These are phyloP conservation scores for Diabrotica undecimpunctata DNA, from an alignment of 1,140 invertebrate species.

Conservation along the genomic window DNA sequence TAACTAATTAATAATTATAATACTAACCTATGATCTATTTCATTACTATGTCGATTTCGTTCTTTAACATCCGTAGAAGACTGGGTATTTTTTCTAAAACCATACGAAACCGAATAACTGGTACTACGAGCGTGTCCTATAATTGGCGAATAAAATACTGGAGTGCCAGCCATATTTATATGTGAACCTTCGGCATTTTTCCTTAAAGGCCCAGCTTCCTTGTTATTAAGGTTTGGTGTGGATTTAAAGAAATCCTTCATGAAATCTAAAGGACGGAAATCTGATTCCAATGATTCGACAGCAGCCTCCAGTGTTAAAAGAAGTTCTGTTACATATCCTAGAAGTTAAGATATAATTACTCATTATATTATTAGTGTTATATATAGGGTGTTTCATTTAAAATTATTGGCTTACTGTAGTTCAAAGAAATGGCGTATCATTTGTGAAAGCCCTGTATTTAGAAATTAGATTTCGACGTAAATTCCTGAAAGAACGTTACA, in stretches of 20 bases:
- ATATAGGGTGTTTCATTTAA: too few species aligned
- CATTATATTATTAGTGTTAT: too few species aligned
- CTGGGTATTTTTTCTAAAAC: slow-evolving; percentile 62
- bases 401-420: too few species aligned
- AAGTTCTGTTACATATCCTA: slow-evolving; percentile 94
- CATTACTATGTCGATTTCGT: slow-evolving; percentile 31
- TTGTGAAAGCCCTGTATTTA: too few species aligned
- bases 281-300: slow-evolving; percentile 85
- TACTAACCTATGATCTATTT: slow-evolving; percentile 50
- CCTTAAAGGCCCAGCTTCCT: slow-evolving; percentile 59
- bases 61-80: slow-evolving; percentile 56
- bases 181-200: slow-evolving; percentile 52
- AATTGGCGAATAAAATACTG: slow-evolving; percentile 50
- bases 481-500: too few species aligned
- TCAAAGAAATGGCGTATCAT: too few species aligned
- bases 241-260: slow-evolving; percentile 95
- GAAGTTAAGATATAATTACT: background rate
- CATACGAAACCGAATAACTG: slow-evolving; percentile 88
- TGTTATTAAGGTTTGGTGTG: slow-evolving; percentile 90
- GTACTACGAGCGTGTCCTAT: slow-evolving; percentile 80
- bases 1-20: too few species aligned
- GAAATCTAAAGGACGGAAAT: slow-evolving; percentile 80
- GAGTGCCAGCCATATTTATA: slow-evolving; percentile 54
- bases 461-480: too few species aligned
- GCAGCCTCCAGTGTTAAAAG: slow-evolving; percentile 92